Evolutionary conservation across 1,140 invertebrate genomes (phyloP).

Genomic region (Meloidogyne floridensis): DNA sequence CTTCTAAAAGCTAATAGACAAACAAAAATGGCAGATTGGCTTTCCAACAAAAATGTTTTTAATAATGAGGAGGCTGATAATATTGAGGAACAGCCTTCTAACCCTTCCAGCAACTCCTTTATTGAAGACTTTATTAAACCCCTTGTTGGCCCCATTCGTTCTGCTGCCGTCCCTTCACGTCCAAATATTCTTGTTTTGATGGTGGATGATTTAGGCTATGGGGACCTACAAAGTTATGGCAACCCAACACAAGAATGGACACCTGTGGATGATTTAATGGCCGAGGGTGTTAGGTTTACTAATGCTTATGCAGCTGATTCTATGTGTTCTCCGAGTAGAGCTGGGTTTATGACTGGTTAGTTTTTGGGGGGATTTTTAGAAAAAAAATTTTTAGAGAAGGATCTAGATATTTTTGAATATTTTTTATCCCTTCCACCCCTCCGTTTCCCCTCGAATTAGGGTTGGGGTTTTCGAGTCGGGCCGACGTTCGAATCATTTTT

Average conservation of each 20-base stretch:
- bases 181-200: conserved; percentile 63
- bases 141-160: conserved; percentile 3
- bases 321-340: conserved; percentile 62
- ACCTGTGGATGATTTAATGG: conserved; percentile 52
- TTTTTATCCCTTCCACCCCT: no score
- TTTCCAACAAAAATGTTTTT: neutral
- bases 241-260: conserved; percentile 65
- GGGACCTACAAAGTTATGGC: conserved; percentile 60
- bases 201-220: conserved; percentile 63
- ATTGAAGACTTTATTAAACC: neutral
- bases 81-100: neutral
- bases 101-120: neutral
- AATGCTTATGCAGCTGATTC: conserved; percentile 64
- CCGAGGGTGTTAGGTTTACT: conserved; percentile 61
- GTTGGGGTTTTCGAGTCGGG: no score
- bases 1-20: neutral
- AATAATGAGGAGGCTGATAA: neutral
- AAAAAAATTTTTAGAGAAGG: neutral
- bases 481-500: no score
- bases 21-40: neutral
- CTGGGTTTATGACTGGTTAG: conserved; percentile 63
- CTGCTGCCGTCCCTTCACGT: conserved; percentile 15
- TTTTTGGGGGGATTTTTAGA: neutral
- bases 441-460: no score
- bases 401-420: no score